Evolutionary conservation across 1,140 invertebrate species (phyloP).

Genomic region (Spodoptera litura): DNA sequence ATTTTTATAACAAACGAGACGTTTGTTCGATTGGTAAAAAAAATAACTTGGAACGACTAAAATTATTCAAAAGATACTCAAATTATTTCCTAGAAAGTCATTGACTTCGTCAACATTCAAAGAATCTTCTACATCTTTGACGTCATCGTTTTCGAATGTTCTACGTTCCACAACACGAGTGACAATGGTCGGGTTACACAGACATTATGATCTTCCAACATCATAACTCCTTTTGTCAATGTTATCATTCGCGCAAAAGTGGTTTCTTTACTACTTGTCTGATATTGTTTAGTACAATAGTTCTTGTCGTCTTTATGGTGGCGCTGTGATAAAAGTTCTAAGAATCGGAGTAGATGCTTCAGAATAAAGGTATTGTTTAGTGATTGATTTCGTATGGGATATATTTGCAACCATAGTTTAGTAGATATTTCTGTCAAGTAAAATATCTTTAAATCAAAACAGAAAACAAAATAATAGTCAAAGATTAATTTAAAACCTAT

Average conservation of each 20-base stretch:
- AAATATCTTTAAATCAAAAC: too few species aligned
- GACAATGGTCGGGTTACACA: conserved; percentile 9
- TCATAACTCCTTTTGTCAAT: conserved; percentile 13
- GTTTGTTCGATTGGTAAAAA: too few species aligned
- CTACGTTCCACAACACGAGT: background rate
- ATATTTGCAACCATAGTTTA: too few species aligned
- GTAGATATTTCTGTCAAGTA: too few species aligned
- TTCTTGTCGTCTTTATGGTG: background rate
- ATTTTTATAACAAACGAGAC: too few species aligned
- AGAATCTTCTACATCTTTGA: background rate
- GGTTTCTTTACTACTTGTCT: background rate
- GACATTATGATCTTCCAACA: background rate
- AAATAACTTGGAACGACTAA: too few species aligned
- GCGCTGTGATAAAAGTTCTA: background rate
- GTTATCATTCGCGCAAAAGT: background rate
- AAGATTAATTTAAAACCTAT: too few species aligned
- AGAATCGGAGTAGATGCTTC: background rate
- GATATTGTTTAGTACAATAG: background rate
- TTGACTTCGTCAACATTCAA: too few species aligned
- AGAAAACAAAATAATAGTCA: too few species aligned
- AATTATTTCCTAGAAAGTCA: too few species aligned
- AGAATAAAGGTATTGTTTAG: background rate
- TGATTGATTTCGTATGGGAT: too few species aligned
- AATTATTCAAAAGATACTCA: too few species aligned
- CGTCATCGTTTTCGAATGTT: background rate